Evolutionary conservation across 2,797 vertebrate genomes (phyloP), one percentile per base, ranked within the genome.

Genomic region (Jordanella pulchra): DNA sequence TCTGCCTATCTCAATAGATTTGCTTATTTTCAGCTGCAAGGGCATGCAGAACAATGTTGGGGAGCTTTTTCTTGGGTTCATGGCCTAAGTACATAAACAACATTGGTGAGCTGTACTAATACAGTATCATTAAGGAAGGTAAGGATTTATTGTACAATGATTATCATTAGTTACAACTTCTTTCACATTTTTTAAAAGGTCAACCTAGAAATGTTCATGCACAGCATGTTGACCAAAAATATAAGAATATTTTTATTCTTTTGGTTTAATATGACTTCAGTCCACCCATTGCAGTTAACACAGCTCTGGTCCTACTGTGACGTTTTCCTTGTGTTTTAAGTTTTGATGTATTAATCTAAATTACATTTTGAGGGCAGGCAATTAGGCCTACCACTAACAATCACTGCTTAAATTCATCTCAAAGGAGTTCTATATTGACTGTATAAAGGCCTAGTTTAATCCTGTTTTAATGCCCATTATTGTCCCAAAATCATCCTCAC

Each of bases 1-100:
- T 73, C 47, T 76, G 67, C 66, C 28, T 76, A 74, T 84, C 78
- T 53, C 44, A 71, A 80, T 85, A 65, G 67, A 27, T 76, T 78
- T 80, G 64, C 78, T 85, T 63, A 35, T 66, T 79, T 80, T 55
- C 60, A 76, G 48, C 76, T 69, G 73, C 75, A 76, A 76, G 82
- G 61, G 45, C 71, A 65, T 48, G 45, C 23, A 51, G 42, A 69
- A 67, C 70, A 67, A 51, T 56, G 39, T 2, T 56, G 44, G 54
- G 63, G 61, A 80, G 64, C 75, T 73, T 55, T 65, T 48, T 58
- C 76, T 21, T 39, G 3, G 67, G 68, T 35, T 76, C 76, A 42
- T 1, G 12, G 54, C 1, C 47, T 55, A 76, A 27, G 25, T 44
- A 39, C 45, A 67, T 39, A 42, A 79, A 53, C 64, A 75, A 28